phyloP scores from a whole-genome alignment of 2,113 vertebrate genomes.

The Heterotilapia buettikoferi region DNA sequence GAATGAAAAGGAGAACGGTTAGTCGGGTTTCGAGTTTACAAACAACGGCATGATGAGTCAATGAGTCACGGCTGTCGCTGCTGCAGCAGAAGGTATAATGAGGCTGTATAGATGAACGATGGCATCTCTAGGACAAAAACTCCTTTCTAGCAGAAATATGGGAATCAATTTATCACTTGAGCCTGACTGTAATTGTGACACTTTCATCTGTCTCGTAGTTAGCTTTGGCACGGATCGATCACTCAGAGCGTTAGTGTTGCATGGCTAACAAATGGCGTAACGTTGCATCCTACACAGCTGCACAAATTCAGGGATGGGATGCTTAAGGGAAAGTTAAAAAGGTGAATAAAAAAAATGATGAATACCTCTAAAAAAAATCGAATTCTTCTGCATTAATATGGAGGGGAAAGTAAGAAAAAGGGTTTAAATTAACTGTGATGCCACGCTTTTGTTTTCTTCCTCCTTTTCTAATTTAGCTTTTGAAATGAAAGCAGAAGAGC shows the following conservation, averaged over 20 bases:
- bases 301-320: slow-evolving; percentile 25
- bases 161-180: slow-evolving; percentile 58
- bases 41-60: slow-evolving; percentile 59
- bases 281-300: slow-evolving; percentile 5
- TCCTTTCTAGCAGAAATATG: slow-evolving; percentile 34
- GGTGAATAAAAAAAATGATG: slow-evolving; percentile 24
- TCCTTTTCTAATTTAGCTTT: slow-evolving; percentile 8
- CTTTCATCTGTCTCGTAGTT: slow-evolving; percentile 68
- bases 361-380: not conserved
- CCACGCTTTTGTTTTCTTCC: slow-evolving; percentile 4
- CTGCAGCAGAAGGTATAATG: slow-evolving; percentile 50
- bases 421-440: slow-evolving; percentile 10
- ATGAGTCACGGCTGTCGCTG: slow-evolving; percentile 49
- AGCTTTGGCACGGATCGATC: slow-evolving; percentile 60
- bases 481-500: not conserved
- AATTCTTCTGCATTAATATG: slow-evolving; percentile 21
- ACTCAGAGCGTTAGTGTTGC: slow-evolving; percentile 47
- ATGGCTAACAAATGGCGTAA: slow-evolving; percentile 52
- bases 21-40: slow-evolving; percentile 53
- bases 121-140: slow-evolving; percentile 44
- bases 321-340: slow-evolving; percentile 46
- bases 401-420: slow-evolving; percentile 1
- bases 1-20: slow-evolving; percentile 32
- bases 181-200: slow-evolving; percentile 62
- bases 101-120: slow-evolving; percentile 52